Evolutionary conservation across 2,888 invertebrate genomes (phyloP).

Genomic region (Cerastis leucographa): DNA sequence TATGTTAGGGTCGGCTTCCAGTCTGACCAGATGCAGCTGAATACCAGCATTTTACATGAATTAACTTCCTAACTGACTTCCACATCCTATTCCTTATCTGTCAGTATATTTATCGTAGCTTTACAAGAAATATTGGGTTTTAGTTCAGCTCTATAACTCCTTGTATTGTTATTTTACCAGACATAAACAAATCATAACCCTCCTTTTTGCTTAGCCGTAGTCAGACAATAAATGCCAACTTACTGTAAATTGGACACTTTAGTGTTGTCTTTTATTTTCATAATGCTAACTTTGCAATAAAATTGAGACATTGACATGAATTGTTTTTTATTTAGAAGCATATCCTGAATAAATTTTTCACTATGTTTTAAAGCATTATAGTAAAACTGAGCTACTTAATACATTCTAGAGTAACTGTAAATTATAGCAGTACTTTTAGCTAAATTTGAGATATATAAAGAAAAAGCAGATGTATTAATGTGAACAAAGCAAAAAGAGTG

Average conservation of each 20-base stretch:
- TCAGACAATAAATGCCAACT: too few relatives aligned
- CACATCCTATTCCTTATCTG: too few relatives aligned
- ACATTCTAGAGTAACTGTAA: conserved; percentile 14
- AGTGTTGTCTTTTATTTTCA: not conserved
- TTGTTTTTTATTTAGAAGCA: too few relatives aligned
- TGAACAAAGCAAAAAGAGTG: not conserved
- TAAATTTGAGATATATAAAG: not conserved
- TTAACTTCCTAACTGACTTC: too few relatives aligned
- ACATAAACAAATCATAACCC: too few relatives aligned
- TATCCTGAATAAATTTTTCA: not conserved
- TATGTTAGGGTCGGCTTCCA: not conserved
- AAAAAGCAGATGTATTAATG: not conserved
- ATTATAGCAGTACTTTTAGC: not conserved
- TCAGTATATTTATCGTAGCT: too few relatives aligned
- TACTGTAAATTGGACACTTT: not conserved
- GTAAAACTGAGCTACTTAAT: not conserved
- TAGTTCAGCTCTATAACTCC: too few relatives aligned
- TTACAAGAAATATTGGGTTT: too few relatives aligned
- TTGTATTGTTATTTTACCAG: too few relatives aligned
- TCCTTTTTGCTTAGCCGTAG: too few relatives aligned
- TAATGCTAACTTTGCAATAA: conserved; percentile 1
- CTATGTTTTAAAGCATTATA: not conserved
- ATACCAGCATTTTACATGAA: not conserved
- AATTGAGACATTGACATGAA: too few relatives aligned
- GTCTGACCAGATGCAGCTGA: not conserved